Evolutionary conservation across 2,113 vertebrate genomes (phyloP).

Genomic region (Indicator maculatus): DNA sequence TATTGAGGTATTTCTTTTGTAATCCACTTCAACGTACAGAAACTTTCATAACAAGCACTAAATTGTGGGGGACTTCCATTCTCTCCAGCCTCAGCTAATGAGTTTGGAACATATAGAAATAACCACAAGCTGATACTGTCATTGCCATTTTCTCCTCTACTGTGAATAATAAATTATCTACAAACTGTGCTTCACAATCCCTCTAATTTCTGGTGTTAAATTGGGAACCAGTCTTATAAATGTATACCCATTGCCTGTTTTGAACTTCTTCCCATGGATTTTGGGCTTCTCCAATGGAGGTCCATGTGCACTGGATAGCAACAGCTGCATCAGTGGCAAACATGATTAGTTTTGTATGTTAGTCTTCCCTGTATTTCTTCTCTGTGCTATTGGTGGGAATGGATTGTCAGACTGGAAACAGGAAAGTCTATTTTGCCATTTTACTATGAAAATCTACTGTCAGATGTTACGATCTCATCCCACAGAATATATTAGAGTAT

Average conservation of each 20-base stretch:
- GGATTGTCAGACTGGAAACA: background rate
- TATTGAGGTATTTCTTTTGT: background rate
- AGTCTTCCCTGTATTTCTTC: background rate
- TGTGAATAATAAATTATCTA: background rate
- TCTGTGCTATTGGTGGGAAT: accelerated
- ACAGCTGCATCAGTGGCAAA: background rate
- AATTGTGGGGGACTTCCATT: background rate
- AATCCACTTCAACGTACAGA: background rate
- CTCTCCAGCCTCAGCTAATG: background rate
- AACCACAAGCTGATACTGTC: background rate
- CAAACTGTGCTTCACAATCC: background rate
- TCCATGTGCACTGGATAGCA: accelerated
- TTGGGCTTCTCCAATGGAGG: background rate
- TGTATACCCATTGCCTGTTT: background rate
- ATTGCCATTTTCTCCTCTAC: background rate
- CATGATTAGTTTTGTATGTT: background rate
- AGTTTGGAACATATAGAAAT: background rate
- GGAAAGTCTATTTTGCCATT: background rate
- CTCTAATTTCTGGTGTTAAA: background rate
- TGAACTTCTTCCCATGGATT: background rate
- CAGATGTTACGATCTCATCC: background rate
- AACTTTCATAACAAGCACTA: background rate
- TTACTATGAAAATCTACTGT: background rate
- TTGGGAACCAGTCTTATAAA: background rate
- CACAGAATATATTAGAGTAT: background rate